Base-by-base conservation (phyloP, 2,888 invertebrate species). In the Schizaphis graminum region DNA sequence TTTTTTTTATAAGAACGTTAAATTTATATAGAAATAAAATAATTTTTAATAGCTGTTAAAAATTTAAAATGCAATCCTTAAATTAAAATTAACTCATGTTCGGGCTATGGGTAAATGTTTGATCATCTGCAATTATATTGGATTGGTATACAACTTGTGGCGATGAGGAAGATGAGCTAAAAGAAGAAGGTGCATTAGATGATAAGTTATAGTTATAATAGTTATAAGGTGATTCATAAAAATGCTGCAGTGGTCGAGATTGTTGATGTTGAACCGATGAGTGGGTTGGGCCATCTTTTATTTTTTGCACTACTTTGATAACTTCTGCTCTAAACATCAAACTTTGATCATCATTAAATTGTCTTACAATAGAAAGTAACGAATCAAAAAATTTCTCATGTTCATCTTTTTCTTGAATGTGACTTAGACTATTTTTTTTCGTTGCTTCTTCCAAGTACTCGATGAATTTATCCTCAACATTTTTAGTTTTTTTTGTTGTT, bases 341-440 rank as follows among this genome's bases (percentile, higher is more conserved):
- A 44, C 11, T 86, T 86, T 86, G 86, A n/a, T 86, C 86, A 44
- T 21, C 86, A 86, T 86, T 4, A 86, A 86, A 86, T 47, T 86
- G 86, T 86, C 86, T 86, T 4, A 86, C 86, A 47, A 86, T n/a
- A 47, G 86, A 86, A 47, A 86, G 86, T 28, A 86, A 26, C n/a
- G 86, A 86, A 86, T 86, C 86, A 86, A 86, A 86, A 86, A 86
- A 86, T 3, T 86, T 44, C 13, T 47, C 86, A 47, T 86, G 86
- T 86, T 44, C 86, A 28, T 49, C 87, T 49, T 86, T 86, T 47
- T 86, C 47, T 86, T 49, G 49, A 49, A 49, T 13, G 1, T 53
- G 53, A 13, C 13, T 13, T 13, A 13, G 13, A 2, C 13, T 53
- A 1, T 53, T 53, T 53, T 53, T 13, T 53, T 53, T 53, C 13